Evolutionary conservation across 92 coral and sea anemone genomes (phyloP).

Genomic region (Actinostola sp.): DNA sequence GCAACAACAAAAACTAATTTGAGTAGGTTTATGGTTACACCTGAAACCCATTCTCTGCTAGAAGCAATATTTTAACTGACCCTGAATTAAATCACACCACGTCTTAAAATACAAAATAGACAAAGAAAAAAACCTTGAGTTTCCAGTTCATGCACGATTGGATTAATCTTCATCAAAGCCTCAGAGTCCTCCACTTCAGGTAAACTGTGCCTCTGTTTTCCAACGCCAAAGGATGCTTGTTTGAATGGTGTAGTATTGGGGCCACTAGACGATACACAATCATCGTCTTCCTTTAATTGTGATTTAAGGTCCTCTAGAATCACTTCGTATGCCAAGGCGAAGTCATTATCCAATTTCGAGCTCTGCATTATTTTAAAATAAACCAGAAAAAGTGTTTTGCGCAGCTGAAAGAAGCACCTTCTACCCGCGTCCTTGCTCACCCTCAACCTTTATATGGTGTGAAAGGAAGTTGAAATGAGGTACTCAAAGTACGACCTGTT

Average conservation of each 20-base stretch:
- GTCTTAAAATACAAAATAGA: background rate
- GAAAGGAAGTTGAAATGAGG: background rate
- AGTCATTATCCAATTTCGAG: conserved; percentile 1
- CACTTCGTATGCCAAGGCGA: conserved; percentile 2
- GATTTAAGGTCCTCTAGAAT: background rate
- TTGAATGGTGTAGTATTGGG: background rate
- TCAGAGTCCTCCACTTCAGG: background rate
- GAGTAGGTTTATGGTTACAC: background rate
- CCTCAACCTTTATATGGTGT: background rate
- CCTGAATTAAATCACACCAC: background rate
- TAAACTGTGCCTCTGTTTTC: background rate
- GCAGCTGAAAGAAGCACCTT: background rate
- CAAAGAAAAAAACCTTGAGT: background rate
- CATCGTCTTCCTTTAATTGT: background rate
- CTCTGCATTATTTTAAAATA: background rate
- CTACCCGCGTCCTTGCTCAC: background rate
- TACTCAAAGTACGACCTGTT: too few relatives aligned
- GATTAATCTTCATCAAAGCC: background rate
- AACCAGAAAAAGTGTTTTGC: background rate
- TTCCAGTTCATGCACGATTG: background rate
- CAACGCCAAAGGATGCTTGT: background rate
- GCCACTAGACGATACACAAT: background rate
- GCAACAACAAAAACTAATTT: too few relatives aligned
- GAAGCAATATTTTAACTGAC: too few relatives aligned
- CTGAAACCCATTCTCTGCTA: background rate